Evolutionary conservation across 2,113 vertebrate species (phyloP).

Genomic region (Grammomys surdaster): DNA sequence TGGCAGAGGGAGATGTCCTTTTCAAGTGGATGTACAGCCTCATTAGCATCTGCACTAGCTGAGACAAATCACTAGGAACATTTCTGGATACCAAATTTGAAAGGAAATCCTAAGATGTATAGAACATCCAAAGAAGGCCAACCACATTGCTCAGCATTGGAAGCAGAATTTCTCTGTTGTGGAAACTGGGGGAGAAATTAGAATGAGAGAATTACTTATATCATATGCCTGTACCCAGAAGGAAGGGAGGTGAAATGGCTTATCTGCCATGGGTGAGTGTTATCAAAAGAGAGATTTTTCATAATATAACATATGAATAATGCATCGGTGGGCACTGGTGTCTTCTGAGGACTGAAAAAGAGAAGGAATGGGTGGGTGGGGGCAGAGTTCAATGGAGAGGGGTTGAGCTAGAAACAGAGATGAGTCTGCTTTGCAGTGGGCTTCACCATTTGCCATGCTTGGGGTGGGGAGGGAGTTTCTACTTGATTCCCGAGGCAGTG

Average conservation of each 20-base stretch:
- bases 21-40: background rate
- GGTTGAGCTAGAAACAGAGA: background rate
- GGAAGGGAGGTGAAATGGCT: background rate
- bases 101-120: background rate
- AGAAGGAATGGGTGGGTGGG: background rate
- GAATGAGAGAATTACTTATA: conserved; percentile 9
- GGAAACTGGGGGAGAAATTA: background rate
- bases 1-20: conserved; percentile 10
- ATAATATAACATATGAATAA: background rate
- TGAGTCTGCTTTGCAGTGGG: background rate
- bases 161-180: background rate
- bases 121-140: background rate
- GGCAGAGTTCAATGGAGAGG: background rate
- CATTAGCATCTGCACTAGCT: background rate
- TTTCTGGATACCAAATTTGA: background rate
- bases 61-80: background rate
- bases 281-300: conserved; percentile 3
- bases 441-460: background rate
- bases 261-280: background rate
- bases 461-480: background rate
- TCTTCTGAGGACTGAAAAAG: background rate
- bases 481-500: background rate
- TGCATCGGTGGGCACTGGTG: background rate
- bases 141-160: background rate
- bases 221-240: background rate